These are phyloP conservation scores for Lampropteryx suffumata DNA, from an alignment of 2,888 invertebrate species.

Conservation along the genomic window DNA sequence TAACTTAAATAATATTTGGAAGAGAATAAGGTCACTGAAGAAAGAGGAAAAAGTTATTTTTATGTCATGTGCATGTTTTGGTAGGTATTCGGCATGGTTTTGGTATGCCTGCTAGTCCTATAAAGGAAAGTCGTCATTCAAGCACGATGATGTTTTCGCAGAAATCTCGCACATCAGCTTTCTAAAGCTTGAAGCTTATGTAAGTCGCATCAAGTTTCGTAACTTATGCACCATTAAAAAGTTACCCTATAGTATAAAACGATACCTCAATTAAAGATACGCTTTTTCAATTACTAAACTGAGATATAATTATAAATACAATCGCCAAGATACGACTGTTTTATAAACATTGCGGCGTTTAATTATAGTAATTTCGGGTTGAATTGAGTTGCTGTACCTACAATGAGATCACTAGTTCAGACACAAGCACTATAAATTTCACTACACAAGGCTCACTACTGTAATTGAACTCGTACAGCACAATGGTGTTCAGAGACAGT, in stretches of 20 bases:
- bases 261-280: background rate
- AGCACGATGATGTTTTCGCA: constrained; percentile 37
- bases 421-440: constrained; percentile 2
- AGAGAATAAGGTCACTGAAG: no score
- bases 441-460: constrained; percentile 3
- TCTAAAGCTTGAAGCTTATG: constrained; percentile 43
- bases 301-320: background rate
- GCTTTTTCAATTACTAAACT: background rate
- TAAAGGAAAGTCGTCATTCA: constrained; percentile 53
- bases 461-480: constrained; percentile 5
- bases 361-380: background rate
- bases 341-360: no score
- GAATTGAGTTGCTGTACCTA: constrained; percentile 17
- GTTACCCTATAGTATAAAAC: background rate
- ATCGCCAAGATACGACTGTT: no score
- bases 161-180: constrained; percentile 33
- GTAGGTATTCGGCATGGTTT: no score
- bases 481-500: constrained; percentile 47
- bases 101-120: constrained; percentile 28
- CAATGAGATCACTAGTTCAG: constrained; percentile 24
- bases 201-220: constrained; percentile 25
- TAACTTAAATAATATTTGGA: no score
- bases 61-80: no score
- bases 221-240: constrained; percentile 17
- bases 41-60: no score